A percentile compares a stretch with the other conserved stretches of the same genome.
These are phyloP conservation scores for Gorsachius goisagi DNA, from an alignment of 2,113 vertebrate species.

Conservation along the genomic window DNA sequence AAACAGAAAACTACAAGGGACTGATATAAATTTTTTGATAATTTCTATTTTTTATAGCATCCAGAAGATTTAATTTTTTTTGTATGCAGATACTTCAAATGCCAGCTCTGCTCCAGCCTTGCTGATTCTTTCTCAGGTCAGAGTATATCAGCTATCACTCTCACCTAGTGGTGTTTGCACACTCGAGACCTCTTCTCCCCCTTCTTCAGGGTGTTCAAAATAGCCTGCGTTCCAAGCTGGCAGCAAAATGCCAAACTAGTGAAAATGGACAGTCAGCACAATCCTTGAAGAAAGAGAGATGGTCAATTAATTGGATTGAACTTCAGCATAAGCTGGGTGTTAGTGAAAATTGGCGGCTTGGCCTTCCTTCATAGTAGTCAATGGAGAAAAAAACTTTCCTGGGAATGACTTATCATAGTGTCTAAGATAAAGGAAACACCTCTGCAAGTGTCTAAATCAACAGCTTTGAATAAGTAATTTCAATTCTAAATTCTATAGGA, in stretches of 20 bases:
- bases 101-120: not conserved
- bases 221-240: not conserved
- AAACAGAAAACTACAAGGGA: not conserved
- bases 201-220: not conserved
- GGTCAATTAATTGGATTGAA: not conserved
- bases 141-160: not conserved
- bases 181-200: not conserved
- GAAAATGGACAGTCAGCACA: not conserved
- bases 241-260: not conserved
- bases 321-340: not conserved
- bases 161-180: not conserved
- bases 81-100: not conserved
- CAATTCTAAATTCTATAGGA: not conserved
- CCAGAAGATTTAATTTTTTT: not conserved
- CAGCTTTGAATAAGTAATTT: not conserved
- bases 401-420: not conserved
- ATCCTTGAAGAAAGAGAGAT: not conserved
- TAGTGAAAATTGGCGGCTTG: not conserved
- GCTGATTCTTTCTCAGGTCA: not conserved
- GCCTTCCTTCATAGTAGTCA: not conserved
- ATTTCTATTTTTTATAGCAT: not conserved
- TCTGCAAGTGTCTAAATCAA: not conserved
- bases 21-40: not conserved
- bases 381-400: not conserved
- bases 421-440: not conserved